Conservation (phyloP, 53 echinoderm and acorn worm genomes). For the Apostichopus leukothele region DNA sequence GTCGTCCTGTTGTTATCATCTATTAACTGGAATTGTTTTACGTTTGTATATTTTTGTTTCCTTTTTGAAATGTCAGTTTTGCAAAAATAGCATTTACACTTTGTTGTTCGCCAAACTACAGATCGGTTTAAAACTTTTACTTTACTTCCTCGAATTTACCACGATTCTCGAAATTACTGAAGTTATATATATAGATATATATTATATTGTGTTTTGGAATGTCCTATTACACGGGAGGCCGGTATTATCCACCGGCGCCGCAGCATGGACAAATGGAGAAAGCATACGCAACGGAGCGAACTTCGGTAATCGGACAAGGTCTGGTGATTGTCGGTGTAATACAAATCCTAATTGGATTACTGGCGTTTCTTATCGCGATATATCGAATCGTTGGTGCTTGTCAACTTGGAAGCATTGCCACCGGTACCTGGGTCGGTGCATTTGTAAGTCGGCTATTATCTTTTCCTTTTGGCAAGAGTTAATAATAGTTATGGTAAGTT, state of each 20-base stretch:
- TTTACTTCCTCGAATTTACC: too few relatives aligned
- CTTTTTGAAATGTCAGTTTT: too few relatives aligned
- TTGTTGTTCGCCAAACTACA: too few relatives aligned
- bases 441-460: constrained; percentile 4
- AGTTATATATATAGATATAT: too few relatives aligned
- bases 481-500: too few relatives aligned
- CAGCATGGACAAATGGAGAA: background rate
- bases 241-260: background rate
- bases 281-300: background rate
- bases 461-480: too few relatives aligned
- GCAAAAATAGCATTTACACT: too few relatives aligned
- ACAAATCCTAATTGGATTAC: constrained; percentile 24
- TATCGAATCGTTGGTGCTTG: constrained; percentile 3
- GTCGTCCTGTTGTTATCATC: too few relatives aligned
- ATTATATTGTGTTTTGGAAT: background rate
- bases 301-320: constrained; percentile 21
- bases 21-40: too few relatives aligned
- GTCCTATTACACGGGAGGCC: background rate
- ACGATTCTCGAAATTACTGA: too few relatives aligned
- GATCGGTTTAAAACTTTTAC: too few relatives aligned
- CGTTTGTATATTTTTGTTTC: too few relatives aligned
- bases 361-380: background rate
- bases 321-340: constrained; percentile 23
- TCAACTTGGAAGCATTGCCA: background rate
- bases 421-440: constrained; percentile 36